A percentile compares a stretch with the other conserved stretches of the same genome.
Evolutionary conservation across 2,113 vertebrate species (phyloP).

Genomic region (Onychorhynchus coronatus): DNA sequence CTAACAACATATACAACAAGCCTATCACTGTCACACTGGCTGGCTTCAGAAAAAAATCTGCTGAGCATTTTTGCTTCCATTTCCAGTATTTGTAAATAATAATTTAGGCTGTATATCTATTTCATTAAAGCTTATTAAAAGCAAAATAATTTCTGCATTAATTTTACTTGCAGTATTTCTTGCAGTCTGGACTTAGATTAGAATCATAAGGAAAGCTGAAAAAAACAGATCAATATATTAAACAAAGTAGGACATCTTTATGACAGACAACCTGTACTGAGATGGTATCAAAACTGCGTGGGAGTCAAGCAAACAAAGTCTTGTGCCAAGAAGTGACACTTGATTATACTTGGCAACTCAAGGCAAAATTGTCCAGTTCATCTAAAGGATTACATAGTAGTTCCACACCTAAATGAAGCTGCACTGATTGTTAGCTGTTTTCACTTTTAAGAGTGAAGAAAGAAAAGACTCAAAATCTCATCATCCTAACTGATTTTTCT

Average conservation of each 20-base stretch:
- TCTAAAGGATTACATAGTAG: neutral
- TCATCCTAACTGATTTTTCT: neutral
- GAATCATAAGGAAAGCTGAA: neutral
- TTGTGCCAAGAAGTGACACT: neutral
- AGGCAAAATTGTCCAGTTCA: neutral
- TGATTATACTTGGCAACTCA: neutral
- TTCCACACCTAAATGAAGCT: neutral
- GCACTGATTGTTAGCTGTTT: neutral
- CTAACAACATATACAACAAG: neutral
- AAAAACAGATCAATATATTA: neutral
- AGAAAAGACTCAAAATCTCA: neutral
- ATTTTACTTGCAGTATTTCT: neutral
- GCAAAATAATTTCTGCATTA: neutral
- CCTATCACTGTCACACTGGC: neutral
- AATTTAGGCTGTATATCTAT: neutral
- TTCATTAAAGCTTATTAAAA: neutral
- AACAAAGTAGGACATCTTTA: neutral
- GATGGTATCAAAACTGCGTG: neutral
- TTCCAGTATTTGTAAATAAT: neutral
- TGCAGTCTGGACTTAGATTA: neutral
- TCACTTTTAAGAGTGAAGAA: neutral
- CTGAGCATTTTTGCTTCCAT: neutral
- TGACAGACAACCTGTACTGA: accelerated
- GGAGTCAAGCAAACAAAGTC: neutral
- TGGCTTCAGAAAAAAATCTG: neutral